A percentile compares a stretch with the other conserved stretches of the same genome.
Conservation (phyloP, 2,113 vertebrate genomes). For the Tautogolabrus adspersus region DNA sequence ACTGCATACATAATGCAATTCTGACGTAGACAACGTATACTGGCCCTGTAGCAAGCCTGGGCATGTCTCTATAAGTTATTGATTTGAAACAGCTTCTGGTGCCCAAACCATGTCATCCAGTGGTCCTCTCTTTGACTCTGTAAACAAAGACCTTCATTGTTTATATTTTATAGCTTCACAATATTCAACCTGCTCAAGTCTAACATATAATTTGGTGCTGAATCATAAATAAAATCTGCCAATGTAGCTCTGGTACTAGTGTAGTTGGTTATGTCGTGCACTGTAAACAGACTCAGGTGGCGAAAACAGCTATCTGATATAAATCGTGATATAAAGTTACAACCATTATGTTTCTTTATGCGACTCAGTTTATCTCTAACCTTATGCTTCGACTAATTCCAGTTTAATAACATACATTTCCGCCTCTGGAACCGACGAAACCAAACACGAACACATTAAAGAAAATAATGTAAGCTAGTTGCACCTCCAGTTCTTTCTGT, state of each 20-base stretch:
- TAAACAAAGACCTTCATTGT: constrained; percentile 13
- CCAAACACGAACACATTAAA: not conserved
- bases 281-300: not conserved
- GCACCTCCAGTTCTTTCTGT: constrained; percentile 47
- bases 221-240: not conserved
- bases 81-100: constrained; percentile 30
- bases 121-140: not conserved
- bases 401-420: not conserved
- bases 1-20: constrained; percentile 37
- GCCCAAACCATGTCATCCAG: constrained; percentile 19
- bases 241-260: not conserved
- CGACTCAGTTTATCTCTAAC: not conserved
- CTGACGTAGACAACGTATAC: constrained; percentile 26
- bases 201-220: not conserved
- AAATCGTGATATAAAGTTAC: constrained; percentile 34
- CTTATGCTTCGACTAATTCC: not conserved
- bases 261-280: not conserved
- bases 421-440: constrained; percentile 6
- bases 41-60: constrained; percentile 31
- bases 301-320: not conserved
- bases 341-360: not conserved
- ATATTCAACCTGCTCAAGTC: not conserved
- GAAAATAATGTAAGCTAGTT: constrained; percentile 23
- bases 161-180: not conserved
- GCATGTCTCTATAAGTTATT: constrained; percentile 50